Evolutionary conservation across 2,113 vertebrate species (phyloP).

Genomic region (Scortum barcoo): DNA sequence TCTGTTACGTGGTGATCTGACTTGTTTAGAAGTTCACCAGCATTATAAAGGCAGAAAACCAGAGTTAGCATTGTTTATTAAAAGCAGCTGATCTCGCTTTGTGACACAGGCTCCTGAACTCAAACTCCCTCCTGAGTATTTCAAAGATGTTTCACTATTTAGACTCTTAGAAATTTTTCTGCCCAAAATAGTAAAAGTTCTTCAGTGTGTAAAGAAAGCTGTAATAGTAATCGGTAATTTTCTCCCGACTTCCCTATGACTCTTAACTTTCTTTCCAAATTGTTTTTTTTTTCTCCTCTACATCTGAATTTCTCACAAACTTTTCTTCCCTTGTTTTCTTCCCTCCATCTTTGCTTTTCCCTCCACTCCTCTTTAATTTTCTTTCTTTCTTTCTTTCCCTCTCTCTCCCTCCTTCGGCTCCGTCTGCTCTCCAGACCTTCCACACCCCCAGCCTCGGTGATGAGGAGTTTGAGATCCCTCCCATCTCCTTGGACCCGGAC

Average conservation of each 20-base stretch:
- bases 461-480: constrained; percentile 95
- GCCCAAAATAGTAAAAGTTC: background rate
- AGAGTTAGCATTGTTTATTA: too few species aligned
- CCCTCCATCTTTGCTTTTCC: background rate
- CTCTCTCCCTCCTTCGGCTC: background rate
- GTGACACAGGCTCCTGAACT: background rate
- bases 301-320: background rate
- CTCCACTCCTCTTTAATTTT: too few species aligned
- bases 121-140: background rate
- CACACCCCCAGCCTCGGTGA: constrained; percentile 94
- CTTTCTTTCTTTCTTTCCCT: too few species aligned
- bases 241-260: background rate
- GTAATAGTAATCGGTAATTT: background rate
- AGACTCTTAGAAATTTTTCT: background rate
- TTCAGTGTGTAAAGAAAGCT: background rate
- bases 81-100: background rate
- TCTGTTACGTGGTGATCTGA: too few species aligned
- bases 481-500: constrained; percentile 92
- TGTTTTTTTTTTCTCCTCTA: background rate
- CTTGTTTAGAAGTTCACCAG: too few species aligned
- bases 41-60: too few species aligned
- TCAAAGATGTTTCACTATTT: background rate
- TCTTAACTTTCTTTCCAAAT: constrained; percentile 7
- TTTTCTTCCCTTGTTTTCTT: background rate
- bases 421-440: constrained; percentile 85